Evolutionary conservation across 2,888 invertebrate species (phyloP).

Genomic region (Strigamia maritima): DNA sequence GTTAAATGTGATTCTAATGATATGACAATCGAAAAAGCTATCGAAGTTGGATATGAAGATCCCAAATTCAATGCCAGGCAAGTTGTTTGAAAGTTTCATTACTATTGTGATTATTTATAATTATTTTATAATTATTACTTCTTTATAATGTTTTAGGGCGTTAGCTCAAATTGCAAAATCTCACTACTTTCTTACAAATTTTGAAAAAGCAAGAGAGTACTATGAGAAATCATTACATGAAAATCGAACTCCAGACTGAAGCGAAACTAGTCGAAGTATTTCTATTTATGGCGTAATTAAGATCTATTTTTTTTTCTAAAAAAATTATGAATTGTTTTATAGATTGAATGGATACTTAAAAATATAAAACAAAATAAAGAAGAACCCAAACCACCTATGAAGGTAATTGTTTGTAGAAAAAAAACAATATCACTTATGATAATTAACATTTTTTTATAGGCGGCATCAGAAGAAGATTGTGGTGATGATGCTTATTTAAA

Average conservation of each 20-base stretch:
- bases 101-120: background rate
- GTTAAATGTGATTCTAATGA: conserved; percentile 84
- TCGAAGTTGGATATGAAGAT: conserved; percentile 94
- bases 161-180: conserved; percentile 57
- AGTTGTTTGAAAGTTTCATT: conserved; percentile 42
- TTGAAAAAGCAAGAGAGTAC: conserved; percentile 78
- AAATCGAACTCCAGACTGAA: conserved; percentile 90
- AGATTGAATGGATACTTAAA: too few species aligned
- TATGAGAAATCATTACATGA: conserved; percentile 97
- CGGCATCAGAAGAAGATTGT: conserved; percentile 75
- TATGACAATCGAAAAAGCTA: conserved; percentile 89
- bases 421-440: background rate
- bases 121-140: too few species aligned
- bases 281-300: background rate
- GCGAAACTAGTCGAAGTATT: conserved; percentile 57
- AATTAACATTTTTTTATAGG: conserved; percentile 54
- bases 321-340: conserved; percentile 59
- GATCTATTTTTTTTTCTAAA: background rate
- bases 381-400: too few species aligned
- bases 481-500: conserved; percentile 93
- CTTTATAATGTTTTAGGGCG: conserved; percentile 51
- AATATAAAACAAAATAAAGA: too few species aligned
- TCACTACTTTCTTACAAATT: conserved; percentile 61
- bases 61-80: conserved; percentile 93
- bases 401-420: background rate